phyloP scores from a whole-genome alignment of 1,140 invertebrate genomes.

The Thalassaphorura encarpata region DNA sequence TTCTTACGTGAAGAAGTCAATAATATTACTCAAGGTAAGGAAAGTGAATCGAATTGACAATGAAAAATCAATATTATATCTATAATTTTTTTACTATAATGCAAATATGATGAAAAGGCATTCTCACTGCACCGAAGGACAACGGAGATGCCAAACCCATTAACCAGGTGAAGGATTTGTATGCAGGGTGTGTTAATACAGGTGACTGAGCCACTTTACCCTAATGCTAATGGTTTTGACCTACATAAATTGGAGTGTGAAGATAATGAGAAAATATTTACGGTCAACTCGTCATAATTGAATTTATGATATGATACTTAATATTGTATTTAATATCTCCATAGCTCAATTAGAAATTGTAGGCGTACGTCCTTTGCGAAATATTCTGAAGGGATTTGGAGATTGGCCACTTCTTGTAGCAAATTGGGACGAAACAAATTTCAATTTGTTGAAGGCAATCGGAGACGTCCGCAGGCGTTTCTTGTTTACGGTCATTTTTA shows the following conservation, averaged over 20 bases:
- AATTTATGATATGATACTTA: background rate
- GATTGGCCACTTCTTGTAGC: slow-evolving; percentile 49
- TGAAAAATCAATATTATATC: background rate
- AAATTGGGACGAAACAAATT: slow-evolving; percentile 49
- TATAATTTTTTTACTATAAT: slow-evolving; percentile 11
- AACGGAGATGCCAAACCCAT: slow-evolving; percentile 33
- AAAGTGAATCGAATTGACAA: background rate
- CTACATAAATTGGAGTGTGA: background rate
- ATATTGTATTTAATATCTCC: background rate
- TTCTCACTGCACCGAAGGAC: slow-evolving; percentile 34
- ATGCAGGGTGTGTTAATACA: slow-evolving; percentile 73
- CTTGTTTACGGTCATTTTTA: slow-evolving; percentile 72
- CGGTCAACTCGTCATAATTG: background rate
- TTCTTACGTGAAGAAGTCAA: slow-evolving; percentile 7
- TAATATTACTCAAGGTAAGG: too few species aligned
- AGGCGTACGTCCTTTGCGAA: slow-evolving; percentile 5
- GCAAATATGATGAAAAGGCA: too few species aligned
- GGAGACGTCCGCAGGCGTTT: slow-evolving; percentile 58
- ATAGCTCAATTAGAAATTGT: slow-evolving; percentile 9
- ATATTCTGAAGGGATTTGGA: slow-evolving; percentile 20
- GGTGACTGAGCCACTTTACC: slow-evolving; percentile 39
- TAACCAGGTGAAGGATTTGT: slow-evolving; percentile 62
- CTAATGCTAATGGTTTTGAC: background rate
- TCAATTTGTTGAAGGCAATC: slow-evolving; percentile 65
- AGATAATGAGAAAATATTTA: background rate